Base-by-base conservation (phyloP, 30 jellyfish, hydroid and myxozoan genomes). In the Pseudorhiza aurosa region DNA sequence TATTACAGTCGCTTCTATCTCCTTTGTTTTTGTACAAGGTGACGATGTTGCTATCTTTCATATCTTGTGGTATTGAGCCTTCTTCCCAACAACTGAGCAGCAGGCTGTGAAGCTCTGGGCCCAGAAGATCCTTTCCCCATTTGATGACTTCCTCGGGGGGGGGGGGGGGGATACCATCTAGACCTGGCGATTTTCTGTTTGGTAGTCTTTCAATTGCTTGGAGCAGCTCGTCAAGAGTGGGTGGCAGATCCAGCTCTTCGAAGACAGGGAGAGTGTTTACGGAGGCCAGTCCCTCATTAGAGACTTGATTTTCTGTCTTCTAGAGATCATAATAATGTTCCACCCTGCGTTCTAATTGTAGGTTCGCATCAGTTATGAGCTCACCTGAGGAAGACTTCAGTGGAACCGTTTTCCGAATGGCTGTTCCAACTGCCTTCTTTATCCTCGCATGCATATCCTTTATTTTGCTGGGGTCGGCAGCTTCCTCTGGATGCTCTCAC, bases 1-100 rank as follows among this genome's bases (percentile, higher is more conserved):
- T 76, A 11, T 59, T 27, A 21, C 88, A 58, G 68, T 22, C 47
- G 1, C 68, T 37, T 49, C 29, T 76, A 81, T 76, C 67, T n/a
- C 47, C 88, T 68, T 55, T 76, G 33, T 29, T 47, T 39, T 73
- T 29, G 49, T 73, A 73, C 18, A 73, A 7, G 28, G 17, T 27
- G 8, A 30, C 64, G 31, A 1, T 17, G 9, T 29, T 73, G 56
- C 81, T 40, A 73, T 73, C 87, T 58, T 73, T 49, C 77, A 55
- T 18, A 28, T 73, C 77, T 39, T 49, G 81, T 21, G 87, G 81
- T 10, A 73, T 37, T 26, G 1, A 27, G 22, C 51, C 87, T 46
- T 46, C 12, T 28, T 2, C 19, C 60, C 60, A 46, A 28, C 15
- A 11, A 11, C 14, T 28, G 15, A 28, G 15, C 5, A 14, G 27